These are phyloP conservation scores for Chrysocyon brachyurus DNA, from an alignment of 2,797 vertebrate species.

Conservation along the genomic window DNA sequence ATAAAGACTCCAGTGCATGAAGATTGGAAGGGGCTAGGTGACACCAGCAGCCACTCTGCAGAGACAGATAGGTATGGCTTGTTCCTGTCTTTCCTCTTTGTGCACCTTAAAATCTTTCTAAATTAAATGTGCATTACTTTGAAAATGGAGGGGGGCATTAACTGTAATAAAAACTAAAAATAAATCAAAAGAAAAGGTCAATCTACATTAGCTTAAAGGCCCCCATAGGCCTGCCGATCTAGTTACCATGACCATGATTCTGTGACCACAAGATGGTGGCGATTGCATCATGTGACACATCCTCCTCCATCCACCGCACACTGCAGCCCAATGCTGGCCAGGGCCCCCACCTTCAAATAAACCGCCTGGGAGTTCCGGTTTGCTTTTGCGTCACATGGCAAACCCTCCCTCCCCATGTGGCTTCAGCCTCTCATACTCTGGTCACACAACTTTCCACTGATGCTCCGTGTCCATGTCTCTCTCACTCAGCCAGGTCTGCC, in stretches of 20 bases:
- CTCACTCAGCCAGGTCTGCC: neutral
- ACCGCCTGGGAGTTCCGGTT: neutral
- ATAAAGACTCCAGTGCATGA: rapidly evolving
- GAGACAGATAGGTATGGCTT: rapidly evolving
- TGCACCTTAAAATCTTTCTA: neutral
- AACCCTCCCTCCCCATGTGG: rapidly evolving
- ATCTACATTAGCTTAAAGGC: neutral
- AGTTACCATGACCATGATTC: neutral
- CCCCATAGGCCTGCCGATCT: neutral
- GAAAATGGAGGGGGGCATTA: neutral
- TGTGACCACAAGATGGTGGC: constrained; percentile 1
- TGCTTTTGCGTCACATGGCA: neutral
- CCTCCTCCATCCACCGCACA: rapidly evolving
- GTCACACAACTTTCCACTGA: constrained; percentile 5
- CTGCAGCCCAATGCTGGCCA: rapidly evolving
- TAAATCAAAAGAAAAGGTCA: neutral
- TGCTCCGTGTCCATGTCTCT: neutral
- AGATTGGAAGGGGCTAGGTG: neutral
- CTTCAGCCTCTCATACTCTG: neutral
- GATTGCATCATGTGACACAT: neutral
- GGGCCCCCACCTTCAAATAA: neutral
- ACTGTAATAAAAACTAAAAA: neutral
- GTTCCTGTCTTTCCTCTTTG: neutral
- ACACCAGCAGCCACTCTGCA: neutral
- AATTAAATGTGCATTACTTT: neutral